Evolutionary conservation across 2,888 invertebrate genomes (phyloP), one percentile per base, ranked within the genome.

Genomic region (Pediacus dermestoides): DNA sequence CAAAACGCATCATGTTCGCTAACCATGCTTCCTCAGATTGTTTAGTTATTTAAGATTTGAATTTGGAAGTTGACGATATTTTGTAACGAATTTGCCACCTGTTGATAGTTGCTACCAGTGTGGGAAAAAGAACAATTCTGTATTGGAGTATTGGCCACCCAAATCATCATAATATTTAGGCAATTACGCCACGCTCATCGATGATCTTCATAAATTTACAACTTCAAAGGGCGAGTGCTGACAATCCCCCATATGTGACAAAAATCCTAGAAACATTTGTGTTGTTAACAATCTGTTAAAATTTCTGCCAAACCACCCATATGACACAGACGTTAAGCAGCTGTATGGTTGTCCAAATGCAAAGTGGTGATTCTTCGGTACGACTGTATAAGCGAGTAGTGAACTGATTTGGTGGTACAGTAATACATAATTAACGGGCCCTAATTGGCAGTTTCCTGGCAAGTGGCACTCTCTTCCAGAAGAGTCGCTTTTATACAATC

Each of bases 1-100:
- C 47, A n/a, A n/a, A n/a, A n/a, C n/a, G 37, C 21, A 16, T 32
- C 35, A 42, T 56, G 55, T 50, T 57, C 58, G 54, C 58, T 52
- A 52, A 64, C 61, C 65, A 63, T 64, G 60, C 61, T 64, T 65
- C 65, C 65, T 65, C 53, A 60, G 63, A 65, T 65, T 64, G 61
- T 61, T 53, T n/a, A n/a, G n/a, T n/a, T n/a, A n/a, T 46, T 56
- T 28, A 13, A 62, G 63, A 64, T 63, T 60, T n/a, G n/a, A n/a
- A n/a, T n/a, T 6, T 14, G 28, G 9, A 11, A 32, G 15, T 11
- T 15, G 11, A 10, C 31, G 28, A 12, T 15, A 23, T 31, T 31
- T 25, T 22, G 30, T 39, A 39, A 43, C 43, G 43, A 39, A 35
- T 36, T 32, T 16, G 32, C 43, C 43, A 43, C 43, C 43, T 43